Evolutionary conservation across 2,113 vertebrate genomes (phyloP).

Genomic region (Delphinus delphis): DNA sequence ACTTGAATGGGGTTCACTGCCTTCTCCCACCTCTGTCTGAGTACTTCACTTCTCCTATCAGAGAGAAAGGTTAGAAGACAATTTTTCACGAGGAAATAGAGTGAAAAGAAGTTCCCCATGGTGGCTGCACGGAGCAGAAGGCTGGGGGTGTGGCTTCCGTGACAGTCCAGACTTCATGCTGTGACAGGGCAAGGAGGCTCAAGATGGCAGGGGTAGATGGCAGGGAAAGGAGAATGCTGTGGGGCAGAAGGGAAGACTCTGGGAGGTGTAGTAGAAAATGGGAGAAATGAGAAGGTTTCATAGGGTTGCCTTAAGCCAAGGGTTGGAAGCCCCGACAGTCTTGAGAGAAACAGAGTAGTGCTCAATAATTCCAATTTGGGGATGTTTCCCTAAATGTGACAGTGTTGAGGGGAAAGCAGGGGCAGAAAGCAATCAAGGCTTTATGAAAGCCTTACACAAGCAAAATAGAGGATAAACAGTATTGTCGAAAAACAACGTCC

Average conservation of each 20-base stretch:
- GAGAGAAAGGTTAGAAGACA: neutral
- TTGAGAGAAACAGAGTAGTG: neutral
- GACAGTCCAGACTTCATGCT: neutral
- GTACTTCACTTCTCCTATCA: neutral
- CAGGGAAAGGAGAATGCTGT: neutral
- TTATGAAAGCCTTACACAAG: neutral
- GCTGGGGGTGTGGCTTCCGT: neutral
- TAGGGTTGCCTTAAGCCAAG: neutral
- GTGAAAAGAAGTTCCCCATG: neutral
- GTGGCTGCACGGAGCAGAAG: neutral
- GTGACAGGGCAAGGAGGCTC: accelerated
- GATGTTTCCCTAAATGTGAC: neutral
- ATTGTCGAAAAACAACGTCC: neutral
- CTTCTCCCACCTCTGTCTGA: neutral
- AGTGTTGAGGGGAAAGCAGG: neutral
- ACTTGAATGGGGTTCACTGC: neutral
- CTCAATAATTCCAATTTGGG: neutral
- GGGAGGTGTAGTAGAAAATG: neutral
- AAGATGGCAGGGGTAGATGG: neutral
- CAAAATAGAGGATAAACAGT: neutral
- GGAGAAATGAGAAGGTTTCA: neutral
- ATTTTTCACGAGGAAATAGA: neutral
- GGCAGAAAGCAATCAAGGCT: neutral
- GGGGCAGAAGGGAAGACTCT: neutral
- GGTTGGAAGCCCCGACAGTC: neutral